Base-by-base conservation (phyloP, 2,888 invertebrate species). In the Cheilosia scutellata region DNA sequence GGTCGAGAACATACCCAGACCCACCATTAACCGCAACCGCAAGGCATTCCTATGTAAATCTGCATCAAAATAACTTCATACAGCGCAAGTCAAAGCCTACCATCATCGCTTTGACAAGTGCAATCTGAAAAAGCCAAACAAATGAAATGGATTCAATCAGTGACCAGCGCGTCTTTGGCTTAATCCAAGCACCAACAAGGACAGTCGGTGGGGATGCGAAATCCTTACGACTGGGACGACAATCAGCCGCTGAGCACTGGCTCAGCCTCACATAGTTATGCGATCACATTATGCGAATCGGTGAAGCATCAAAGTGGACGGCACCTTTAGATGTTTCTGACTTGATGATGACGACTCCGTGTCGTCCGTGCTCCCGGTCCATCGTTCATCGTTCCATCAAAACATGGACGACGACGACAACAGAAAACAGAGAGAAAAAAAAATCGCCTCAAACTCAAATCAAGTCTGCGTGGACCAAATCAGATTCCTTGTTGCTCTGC, bases 401-500 rank as follows among this genome's bases (percentile, higher is more conserved):
- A 37, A 71, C 77, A 71, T 71, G 65, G 71, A 71, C 47, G 75
- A 49, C 70, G 31, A 62, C 66, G 40, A 37, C 31, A 37, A 49
- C 20, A 16, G 37, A 31, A n/a, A 11, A 29, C 20, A 33, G 1
- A 37, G 4, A 62, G 42, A 31, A 9, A 84, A 83, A 72, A 87
- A 86, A 87, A 88, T 84, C 88, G 87, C 86, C 87, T 88, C 87
- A 88, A 88, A 88, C 87, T 88, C 88, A 88, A 88, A 88, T 88
- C 88, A 87, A 88, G 79, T 75, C 87, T 79, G 68, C 75, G 2
- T 40, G 80, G 82, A 87, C 87, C 55, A 86, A 86, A 82, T 88
- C 87, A 75, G 82, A 87, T 87, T 77, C 84, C 78, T 87, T 78
- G 58, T 57, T 20, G 57, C 60, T 51, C 55, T 9, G 42, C 53